These are phyloP conservation scores for Dicentrarchus labrax DNA, from an alignment of 2,113 vertebrate genomes.

Conservation along the genomic window DNA sequence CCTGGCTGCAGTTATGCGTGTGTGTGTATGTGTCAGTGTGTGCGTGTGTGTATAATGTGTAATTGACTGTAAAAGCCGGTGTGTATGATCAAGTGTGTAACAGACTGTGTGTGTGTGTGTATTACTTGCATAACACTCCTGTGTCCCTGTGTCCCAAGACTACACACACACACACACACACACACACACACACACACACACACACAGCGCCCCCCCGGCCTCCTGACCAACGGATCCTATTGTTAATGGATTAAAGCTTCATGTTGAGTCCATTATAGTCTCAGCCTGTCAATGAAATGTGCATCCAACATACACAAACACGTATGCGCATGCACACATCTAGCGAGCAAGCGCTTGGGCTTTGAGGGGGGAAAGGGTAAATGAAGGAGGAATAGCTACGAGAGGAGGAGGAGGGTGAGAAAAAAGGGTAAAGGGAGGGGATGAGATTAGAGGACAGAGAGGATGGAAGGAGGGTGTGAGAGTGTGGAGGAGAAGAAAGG, in stretches of 20 bases:
- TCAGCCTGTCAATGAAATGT: slow-evolving; percentile 84
- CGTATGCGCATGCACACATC: slow-evolving; percentile 69
- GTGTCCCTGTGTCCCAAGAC: slow-evolving; percentile 58
- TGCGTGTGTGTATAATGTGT: slow-evolving; percentile 38
- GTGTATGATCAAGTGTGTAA: slow-evolving; percentile 64
- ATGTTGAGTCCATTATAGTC: slow-evolving; percentile 84
- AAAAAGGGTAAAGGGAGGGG: slow-evolving; percentile 50
- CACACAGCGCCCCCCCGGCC: slow-evolving; percentile 64
- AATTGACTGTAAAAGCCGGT: slow-evolving; percentile 76
- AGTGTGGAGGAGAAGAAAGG: slow-evolving; percentile 71
- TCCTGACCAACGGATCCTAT: slow-evolving; percentile 80
- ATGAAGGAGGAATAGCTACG: slow-evolving; percentile 75
- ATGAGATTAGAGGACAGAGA: slow-evolving; percentile 73
- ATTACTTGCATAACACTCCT: slow-evolving; percentile 63
- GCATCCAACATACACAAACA: slow-evolving; percentile 82
- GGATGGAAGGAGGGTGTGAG: slow-evolving; percentile 69
- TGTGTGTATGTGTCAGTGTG: slow-evolving; percentile 21
- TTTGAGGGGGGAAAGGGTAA: slow-evolving; percentile 72
- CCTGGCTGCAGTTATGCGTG: slow-evolving; percentile 40
- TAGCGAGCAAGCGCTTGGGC: slow-evolving; percentile 36
- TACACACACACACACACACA: slow-evolving; percentile 9
- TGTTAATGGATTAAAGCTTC: slow-evolving; percentile 85
- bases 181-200: slow-evolving; percentile 21
- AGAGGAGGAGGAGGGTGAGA: slow-evolving; percentile 48
- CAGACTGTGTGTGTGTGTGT: slow-evolving; percentile 61